Base-by-base conservation (phyloP, 2,113 vertebrate species). In the Vireo altiloquus region DNA sequence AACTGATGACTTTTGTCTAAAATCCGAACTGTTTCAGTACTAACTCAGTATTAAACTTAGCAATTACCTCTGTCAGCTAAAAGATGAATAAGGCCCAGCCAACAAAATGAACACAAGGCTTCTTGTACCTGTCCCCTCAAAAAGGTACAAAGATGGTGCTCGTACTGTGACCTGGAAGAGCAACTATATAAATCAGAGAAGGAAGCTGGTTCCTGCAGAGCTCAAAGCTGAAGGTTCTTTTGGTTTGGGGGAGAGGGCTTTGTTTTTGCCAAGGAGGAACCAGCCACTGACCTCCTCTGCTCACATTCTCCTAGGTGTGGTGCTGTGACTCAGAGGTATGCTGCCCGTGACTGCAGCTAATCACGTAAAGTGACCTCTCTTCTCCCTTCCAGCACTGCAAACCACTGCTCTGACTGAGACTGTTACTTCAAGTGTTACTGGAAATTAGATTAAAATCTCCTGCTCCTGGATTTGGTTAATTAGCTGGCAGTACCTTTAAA, bases 101-200 rank as follows among this genome's bases (percentile, higher is more conserved):
- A 77, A 19, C 53, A 80, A 86, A 54, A 25, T 25, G 23, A 75
- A 25, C 28, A 49, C 13, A 17, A 78, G 35, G 23, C 3, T 6
- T 13, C 37, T 88, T 74, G 19, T 80, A 23, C 40, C 30, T 61
- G 27, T 65, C 25, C 15, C 31, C 20, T n/a, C 57, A 50, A 27
- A 76, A 68, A 30, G 16, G 22, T 65, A 22, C 24, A 17, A 63
- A 65, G 22, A 13, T 1, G 0, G 25, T 28, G 2, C 42, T 57
- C 0, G 0, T 50, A 7, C 13, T 1, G 1, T 63, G 79, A 27
- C 50, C 71, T 64, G n/a, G 25, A 77, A 54, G n/a, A 85, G 37
- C 0, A 0, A 21, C 27, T 57, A 15, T 77, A 33, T 77, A 90
- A 82, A 74, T 31, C 25, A 47, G 70, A 52, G 53, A 28, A 63